phyloP scores from a whole-genome alignment of 2,113 vertebrate species.

The Anser cygnoides region DNA sequence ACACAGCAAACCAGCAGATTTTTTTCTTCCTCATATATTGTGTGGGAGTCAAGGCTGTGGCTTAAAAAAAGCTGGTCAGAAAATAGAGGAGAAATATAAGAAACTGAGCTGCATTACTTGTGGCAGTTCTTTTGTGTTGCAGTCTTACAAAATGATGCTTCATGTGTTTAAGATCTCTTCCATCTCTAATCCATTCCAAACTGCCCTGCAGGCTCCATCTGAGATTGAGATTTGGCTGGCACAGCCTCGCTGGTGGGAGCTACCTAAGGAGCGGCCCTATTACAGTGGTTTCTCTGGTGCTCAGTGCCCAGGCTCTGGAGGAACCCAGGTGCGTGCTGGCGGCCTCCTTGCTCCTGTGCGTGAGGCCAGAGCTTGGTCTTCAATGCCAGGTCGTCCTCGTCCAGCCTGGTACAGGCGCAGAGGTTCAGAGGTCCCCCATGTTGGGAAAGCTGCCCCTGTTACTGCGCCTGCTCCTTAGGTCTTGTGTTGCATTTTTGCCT shows the following conservation, averaged over 20 bases:
- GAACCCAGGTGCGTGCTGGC: background rate
- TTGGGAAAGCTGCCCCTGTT: background rate
- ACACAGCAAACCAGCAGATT: background rate
- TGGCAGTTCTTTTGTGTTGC: background rate
- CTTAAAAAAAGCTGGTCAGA: background rate
- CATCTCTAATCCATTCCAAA: background rate
- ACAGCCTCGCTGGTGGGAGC: background rate
- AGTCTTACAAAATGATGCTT: background rate
- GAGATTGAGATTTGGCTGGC: background rate
- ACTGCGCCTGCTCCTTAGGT: background rate
- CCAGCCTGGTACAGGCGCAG: too few species aligned
- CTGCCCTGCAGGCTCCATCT: background rate
- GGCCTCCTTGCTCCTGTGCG: background rate
- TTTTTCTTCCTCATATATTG: background rate
- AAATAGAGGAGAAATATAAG: background rate
- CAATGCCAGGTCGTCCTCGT: background rate
- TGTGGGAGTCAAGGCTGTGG: background rate
- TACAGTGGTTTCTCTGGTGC: background rate
- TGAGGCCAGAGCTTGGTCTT: background rate
- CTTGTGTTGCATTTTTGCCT: background rate
- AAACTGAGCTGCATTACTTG: accelerated
- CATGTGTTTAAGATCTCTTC: background rate
- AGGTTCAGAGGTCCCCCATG: background rate
- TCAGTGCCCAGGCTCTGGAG: background rate
- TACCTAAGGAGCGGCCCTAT: background rate